Evolutionary conservation across 2,113 vertebrate genomes (phyloP).

Genomic region (Mobula birostris): DNA sequence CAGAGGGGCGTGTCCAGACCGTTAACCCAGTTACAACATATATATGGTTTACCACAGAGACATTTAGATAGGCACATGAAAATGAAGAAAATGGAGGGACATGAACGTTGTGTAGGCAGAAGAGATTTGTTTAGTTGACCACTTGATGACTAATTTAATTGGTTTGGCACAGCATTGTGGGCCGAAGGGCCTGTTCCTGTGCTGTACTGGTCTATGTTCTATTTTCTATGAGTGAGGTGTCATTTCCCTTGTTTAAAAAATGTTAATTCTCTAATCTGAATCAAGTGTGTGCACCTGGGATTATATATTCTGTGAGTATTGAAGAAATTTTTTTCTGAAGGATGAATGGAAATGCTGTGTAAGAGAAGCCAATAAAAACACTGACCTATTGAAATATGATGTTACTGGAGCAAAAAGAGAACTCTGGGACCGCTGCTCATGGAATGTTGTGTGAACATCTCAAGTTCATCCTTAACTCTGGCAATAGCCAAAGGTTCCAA

Average conservation of each 20-base stretch:
- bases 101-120: too few relatives aligned
- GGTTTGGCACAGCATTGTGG: too few relatives aligned
- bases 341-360: background rate
- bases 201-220: too few relatives aligned
- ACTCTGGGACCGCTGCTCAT: background rate
- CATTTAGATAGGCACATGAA: too few relatives aligned
- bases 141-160: too few relatives aligned
- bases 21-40: too few relatives aligned
- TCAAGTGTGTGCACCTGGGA: background rate
- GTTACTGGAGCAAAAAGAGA: background rate
- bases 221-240: background rate
- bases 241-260: constrained; percentile 6
- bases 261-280: background rate
- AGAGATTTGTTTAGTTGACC: too few relatives aligned
- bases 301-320: background rate
- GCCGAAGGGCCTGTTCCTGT: too few relatives aligned
- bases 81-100: too few relatives aligned
- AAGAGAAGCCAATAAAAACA: background rate
- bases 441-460: background rate
- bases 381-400: background rate
- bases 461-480: background rate
- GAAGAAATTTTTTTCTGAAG: background rate
- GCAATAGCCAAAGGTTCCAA: background rate
- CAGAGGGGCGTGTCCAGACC: too few relatives aligned
- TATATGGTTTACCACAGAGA: too few relatives aligned